Evolutionary conservation across 2,797 vertebrate species (phyloP).

Genomic region (Falco biarmicus): DNA sequence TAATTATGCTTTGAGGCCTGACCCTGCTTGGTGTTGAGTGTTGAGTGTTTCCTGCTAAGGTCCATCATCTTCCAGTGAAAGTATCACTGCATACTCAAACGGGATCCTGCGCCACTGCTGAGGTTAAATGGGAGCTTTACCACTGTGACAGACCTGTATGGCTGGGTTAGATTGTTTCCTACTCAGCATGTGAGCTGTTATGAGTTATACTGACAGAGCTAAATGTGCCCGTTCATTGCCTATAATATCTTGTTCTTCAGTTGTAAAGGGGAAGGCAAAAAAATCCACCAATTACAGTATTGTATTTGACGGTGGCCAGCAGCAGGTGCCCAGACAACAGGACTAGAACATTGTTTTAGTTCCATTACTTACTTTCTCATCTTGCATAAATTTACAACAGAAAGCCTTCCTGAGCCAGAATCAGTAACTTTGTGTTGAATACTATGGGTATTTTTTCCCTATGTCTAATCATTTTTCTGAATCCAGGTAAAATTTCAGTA

Average conservation of each 20-base stretch:
- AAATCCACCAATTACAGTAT: background rate
- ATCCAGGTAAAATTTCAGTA: background rate
- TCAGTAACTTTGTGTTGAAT: background rate
- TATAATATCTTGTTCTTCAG: background rate
- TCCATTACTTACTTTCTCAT: background rate
- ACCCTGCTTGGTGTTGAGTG: background rate
- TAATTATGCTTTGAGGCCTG: conserved; percentile 28
- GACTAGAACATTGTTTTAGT: background rate
- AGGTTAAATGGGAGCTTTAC: background rate
- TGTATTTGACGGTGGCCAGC: fast-evolving
- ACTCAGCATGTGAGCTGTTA: background rate
- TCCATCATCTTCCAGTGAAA: background rate
- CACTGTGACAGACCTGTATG: background rate
- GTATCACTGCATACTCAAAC: background rate
- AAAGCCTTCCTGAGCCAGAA: background rate
- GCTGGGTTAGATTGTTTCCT: background rate
- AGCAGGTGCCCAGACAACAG: background rate
- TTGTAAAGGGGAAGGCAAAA: background rate
- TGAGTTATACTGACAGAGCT: background rate
- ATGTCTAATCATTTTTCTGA: background rate
- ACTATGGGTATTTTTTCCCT: background rate
- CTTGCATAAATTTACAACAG: background rate
- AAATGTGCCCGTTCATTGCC: background rate
- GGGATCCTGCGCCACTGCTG: background rate
- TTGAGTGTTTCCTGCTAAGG: background rate